phyloP scores from a whole-genome alignment of 53 echinoderm and acorn worm species.

The Glandiceps talaboti region DNA sequence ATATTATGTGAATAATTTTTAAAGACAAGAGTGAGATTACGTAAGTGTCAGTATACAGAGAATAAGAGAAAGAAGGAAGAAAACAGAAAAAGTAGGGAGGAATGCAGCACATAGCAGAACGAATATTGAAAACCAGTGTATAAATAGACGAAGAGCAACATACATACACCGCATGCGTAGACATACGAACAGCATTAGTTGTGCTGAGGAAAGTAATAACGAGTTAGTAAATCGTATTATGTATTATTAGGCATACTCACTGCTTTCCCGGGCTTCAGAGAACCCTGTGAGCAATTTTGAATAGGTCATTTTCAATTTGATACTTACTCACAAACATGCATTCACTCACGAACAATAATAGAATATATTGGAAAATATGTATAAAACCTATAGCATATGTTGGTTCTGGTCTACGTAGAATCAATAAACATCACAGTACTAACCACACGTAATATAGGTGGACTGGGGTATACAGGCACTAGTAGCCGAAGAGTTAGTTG shows the following conservation, averaged over 20 bases:
- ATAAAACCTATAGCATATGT: too few species aligned
- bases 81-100: constrained; percentile 3
- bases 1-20: too few species aligned
- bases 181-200: not conserved
- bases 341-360: too few species aligned
- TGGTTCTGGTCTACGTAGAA: too few species aligned
- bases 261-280: not conserved
- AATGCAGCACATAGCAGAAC: constrained; percentile 9
- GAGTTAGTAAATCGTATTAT: not conserved
- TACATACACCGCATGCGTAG: not conserved
- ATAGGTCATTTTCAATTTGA: not conserved
- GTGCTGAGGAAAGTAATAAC: not conserved
- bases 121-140: not conserved
- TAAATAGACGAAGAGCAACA: not conserved
- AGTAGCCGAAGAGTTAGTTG: not conserved
- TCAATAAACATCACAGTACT: too few species aligned
- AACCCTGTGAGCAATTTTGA: not conserved
- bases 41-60: not conserved
- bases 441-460: not conserved
- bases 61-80: constrained; percentile 5
- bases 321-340: not conserved
- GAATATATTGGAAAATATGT: too few species aligned
- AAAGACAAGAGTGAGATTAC: not conserved
- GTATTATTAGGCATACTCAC: not conserved
- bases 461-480: not conserved